These are phyloP conservation scores for Sebastolobus altivelis DNA, from an alignment of 2,797 vertebrate species.

Conservation along the genomic window DNA sequence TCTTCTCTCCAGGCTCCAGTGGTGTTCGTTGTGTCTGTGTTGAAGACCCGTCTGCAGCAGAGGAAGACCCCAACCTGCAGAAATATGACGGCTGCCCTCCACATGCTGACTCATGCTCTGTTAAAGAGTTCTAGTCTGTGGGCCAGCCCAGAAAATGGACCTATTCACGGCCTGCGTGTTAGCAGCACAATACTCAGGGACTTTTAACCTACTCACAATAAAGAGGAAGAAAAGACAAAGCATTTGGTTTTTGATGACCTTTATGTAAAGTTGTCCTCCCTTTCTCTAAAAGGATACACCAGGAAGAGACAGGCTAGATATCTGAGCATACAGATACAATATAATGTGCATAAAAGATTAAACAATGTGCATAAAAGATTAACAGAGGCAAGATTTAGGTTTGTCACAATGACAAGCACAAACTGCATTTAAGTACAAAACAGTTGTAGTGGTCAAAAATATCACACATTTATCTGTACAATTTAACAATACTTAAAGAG, in stretches of 20 bases:
- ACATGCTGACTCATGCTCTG: constrained; percentile 82
- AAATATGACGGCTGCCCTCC: constrained; percentile 88
- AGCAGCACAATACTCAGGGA: background rate
- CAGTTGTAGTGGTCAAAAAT: constrained; percentile 92
- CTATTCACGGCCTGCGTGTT: background rate
- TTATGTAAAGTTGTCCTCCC: constrained; percentile 89
- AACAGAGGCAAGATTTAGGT: constrained; percentile 88
- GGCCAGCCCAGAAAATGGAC: background rate
- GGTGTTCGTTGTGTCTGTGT: constrained; percentile 90
- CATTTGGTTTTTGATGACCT: constrained; percentile 79
- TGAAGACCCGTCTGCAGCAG: constrained; percentile 78
- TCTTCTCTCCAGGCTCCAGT: constrained; percentile 85
- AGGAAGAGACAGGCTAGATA: constrained; percentile 87
- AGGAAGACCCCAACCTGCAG: constrained; percentile 85
- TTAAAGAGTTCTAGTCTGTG: constrained; percentile 49
- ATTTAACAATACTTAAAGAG: constrained; percentile 86
- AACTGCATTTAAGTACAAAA: constrained; percentile 91
- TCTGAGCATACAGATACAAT: constrained; percentile 90
- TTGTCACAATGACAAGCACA: constrained; percentile 90
- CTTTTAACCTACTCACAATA: background rate
- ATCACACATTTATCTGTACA: constrained; percentile 93
- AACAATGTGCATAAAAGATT: constrained; percentile 88
- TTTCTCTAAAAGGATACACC: constrained; percentile 88
- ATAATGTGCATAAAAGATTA: constrained; percentile 89
- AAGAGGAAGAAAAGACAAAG: background rate